A percentile compares a stretch with the other conserved stretches of the same genome.
Conservation (phyloP, 2,888 invertebrate genomes). For the Aleiodes alternator region DNA sequence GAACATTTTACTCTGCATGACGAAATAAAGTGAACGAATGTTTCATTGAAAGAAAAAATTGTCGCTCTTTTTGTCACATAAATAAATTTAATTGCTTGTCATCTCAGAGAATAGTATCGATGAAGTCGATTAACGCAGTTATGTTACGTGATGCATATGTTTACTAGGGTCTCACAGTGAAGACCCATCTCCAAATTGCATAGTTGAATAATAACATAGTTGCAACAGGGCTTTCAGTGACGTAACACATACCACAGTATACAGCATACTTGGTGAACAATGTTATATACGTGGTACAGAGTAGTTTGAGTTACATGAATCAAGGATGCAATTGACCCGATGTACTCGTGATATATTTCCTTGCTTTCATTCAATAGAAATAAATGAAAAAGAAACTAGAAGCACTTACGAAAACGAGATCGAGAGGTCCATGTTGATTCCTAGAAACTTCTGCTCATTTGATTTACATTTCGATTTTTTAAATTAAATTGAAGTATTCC, state of each 20-base stretch:
- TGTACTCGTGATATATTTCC: constrained; percentile 25
- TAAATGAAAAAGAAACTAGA: not conserved
- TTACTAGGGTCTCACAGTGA: not conserved
- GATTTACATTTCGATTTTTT: constrained; percentile 3
- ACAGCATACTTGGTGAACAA: constrained; percentile 32
- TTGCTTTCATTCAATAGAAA: too few species aligned
- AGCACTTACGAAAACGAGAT: constrained; percentile 31
- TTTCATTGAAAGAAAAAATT: too few species aligned
- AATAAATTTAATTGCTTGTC: too few species aligned
- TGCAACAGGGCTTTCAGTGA: constrained; percentile 15
- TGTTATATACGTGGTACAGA: constrained; percentile 25
- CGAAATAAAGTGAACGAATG: too few species aligned
- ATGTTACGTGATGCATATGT: constrained; percentile 33
- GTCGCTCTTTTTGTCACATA: too few species aligned
- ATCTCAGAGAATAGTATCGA: too few species aligned
- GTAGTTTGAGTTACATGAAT: constrained; percentile 17
- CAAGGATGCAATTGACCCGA: constrained; percentile 34
- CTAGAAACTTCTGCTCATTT: not conserved
- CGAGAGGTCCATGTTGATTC: not conserved
- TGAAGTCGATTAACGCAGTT: constrained; percentile 3
- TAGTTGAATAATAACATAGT: constrained; percentile 35
- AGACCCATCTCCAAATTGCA: not conserved
- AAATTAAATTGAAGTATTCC: too few species aligned
- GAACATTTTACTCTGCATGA: too few species aligned
- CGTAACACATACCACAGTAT: constrained; percentile 19